These are phyloP conservation scores for Luffia ferchaultella DNA, from an alignment of 2,888 invertebrate genomes.

Conservation along the genomic window DNA sequence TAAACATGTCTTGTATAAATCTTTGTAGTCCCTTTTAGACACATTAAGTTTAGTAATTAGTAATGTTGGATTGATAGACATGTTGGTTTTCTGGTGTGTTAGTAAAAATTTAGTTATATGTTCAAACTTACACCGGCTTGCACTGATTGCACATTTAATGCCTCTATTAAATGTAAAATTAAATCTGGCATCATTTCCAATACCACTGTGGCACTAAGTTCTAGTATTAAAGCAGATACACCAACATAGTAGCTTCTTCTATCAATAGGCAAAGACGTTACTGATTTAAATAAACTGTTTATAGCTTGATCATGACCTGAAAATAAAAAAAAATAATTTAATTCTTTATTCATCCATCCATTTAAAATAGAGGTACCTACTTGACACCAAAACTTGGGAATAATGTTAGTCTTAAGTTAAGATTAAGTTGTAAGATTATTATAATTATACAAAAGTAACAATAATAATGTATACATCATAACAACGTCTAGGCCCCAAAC, in stretches of 20 bases:
- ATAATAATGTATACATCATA: too few relatives aligned
- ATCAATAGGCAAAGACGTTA: conserved; percentile 25
- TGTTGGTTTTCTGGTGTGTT: too few relatives aligned
- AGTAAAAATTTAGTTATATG: too few relatives aligned
- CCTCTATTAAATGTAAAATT: conserved; percentile 20
- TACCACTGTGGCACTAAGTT: conserved; percentile 21
- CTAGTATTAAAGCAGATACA: conserved; percentile 23
- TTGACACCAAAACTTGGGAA: too few relatives aligned
- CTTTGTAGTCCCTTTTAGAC: too few relatives aligned
- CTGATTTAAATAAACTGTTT: conserved; percentile 28
- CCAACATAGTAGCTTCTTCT: conserved; percentile 34
- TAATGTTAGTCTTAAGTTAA: too few relatives aligned
- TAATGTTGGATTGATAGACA: too few relatives aligned
- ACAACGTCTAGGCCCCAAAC: too few relatives aligned
- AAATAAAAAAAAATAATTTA: conserved; percentile 3
- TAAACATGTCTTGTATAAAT: too few relatives aligned
- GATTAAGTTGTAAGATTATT: too few relatives aligned
- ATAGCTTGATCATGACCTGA: conserved; percentile 27
- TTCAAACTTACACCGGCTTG: conserved; percentile 37
- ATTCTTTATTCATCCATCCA: conserved; percentile 13
- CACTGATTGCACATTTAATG: conserved; percentile 26
- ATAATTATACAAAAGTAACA: too few relatives aligned
- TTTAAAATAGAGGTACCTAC: conserved; percentile 14
- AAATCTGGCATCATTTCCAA: conserved; percentile 19
- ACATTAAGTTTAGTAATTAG: too few relatives aligned